Base-by-base conservation (phyloP, 2,113 vertebrate genomes). In the Piaya cayana region DNA sequence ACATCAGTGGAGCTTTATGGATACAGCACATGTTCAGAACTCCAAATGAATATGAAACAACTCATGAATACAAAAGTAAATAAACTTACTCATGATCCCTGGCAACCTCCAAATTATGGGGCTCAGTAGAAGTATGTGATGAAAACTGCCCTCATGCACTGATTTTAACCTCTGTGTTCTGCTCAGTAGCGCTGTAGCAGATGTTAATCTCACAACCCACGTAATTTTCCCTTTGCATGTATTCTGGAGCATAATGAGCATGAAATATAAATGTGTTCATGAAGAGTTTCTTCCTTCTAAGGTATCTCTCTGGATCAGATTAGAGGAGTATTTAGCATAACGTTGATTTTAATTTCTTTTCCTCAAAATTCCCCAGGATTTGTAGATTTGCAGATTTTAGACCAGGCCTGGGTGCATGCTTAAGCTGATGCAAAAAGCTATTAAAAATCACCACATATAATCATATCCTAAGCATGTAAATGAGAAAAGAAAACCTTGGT, bases 321-420 rank as follows among this genome's bases (percentile, higher is more conserved):
- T 77, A 81, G 11, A 1, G 4, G 56, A 92, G 43, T 15, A 83
- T 92, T 94, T 52, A 90, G 37, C 27, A 37, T 68, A 87, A 93
- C 34, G 55, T 37, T 21, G 26, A 34, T 32, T 95, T 82, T 47
- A 68, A 76, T 85, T 92, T 77, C 32, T 88, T 77, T 62, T 50
- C 34, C 30, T 0, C 0, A 64, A 88, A 56, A 83, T 77, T 86
- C 47, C 47, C 80, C 2, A 5, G 26, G 52, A 90, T 77, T 81
- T 97, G 37, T 15, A 29, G 52, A 90, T 77, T 81, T 97, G 37
- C 17, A 43, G 78, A 72, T 81, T 74, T 94, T 77, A 92, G 91
- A 60, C 53, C 39, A 71, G 70, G 39, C 49, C 81, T 47, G 15
- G 26, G 32, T 90, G 18, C 2, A 1, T 2, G 1, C 16, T 86